Evolutionary conservation across 2,113 vertebrate genomes (phyloP), one percentile per base, ranked within the genome.

Genomic region (Lamprologus tigripictilis): DNA sequence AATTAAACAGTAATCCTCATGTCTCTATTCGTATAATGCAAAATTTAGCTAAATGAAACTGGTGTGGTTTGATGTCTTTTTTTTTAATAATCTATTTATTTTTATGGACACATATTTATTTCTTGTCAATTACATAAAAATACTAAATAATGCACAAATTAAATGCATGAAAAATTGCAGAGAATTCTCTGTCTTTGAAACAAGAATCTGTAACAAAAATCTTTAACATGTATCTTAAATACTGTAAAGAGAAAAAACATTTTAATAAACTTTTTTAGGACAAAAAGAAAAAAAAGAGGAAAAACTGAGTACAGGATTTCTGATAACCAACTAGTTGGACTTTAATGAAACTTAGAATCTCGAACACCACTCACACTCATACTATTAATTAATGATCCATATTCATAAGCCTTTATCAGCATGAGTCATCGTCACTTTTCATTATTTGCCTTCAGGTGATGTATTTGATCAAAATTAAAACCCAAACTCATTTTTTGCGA

Each of bases 391-490:
- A 90, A 89, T 42, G 82, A 88, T 85, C 81, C 89, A 89, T 86
- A 85, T 81, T 83, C 89, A 86, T 88, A 82, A 82, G 83, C 81
- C 58, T 83, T 84, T 76, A 85, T 87, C 84, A 88, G 83, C 68
- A 66, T 61, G 86, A 90, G 58, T 90, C 90, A 91, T 82, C 83
- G 49, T 71, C 35, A 82, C 83, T 79, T 88, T 78, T 82, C 57
- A 79, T 90, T 86, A 79, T 84, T 88, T 86, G 79, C 55, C 40
- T 66, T 61, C 3, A n/a, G 66, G 85, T 86, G 37, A 89, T 87
- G 76, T 55, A 51, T 89, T 88, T 78, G 76, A 91, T 93, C 68
- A 91, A 21, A 87, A 92, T 78, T 45, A 83, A 87, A 85, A 73
- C 9, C 26, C 40, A n/a, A n/a, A n/a, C 89, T 79, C 31, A 58